Conservation (phyloP, 2,113 vertebrate genomes). For the Lipophrys pholis region DNA sequence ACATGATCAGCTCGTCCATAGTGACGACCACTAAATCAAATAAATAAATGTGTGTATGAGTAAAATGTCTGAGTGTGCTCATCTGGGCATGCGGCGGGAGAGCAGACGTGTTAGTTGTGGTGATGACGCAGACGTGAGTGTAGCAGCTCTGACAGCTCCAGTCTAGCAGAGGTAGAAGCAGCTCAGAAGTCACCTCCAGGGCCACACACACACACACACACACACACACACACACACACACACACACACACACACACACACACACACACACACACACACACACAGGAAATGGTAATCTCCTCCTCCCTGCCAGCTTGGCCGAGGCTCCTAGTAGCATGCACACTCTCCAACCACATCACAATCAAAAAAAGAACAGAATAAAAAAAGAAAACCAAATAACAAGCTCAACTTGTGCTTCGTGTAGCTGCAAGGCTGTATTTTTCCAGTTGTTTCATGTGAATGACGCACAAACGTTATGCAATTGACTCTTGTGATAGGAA, state of each 20-base stretch:
- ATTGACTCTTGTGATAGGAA: conserved; percentile 2
- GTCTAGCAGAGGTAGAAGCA: conserved; percentile 70
- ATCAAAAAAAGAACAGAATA: conserved; percentile 22
- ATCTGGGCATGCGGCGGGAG: conserved; percentile 34
- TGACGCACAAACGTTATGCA: conserved; percentile 26
- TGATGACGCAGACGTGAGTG: conserved; percentile 60
- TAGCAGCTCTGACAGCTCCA: conserved; percentile 63
- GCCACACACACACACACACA: conserved; percentile 50
- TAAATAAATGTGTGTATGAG: too few relatives aligned
- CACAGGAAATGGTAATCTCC: conserved; percentile 67
- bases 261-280: conserved; percentile 51
- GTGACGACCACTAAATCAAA: too few relatives aligned
- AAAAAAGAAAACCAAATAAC: not conserved
- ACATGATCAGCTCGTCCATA: too few relatives aligned
- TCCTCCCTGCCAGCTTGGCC: conserved; percentile 44
- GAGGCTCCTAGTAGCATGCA: conserved; percentile 48
- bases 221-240: conserved; percentile 51
- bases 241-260: conserved; percentile 54
- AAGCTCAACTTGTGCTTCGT: conserved; percentile 12
- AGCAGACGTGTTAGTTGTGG: conserved; percentile 47
- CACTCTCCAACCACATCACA: conserved; percentile 60
- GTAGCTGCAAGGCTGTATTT: conserved; percentile 34
- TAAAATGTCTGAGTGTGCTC: conserved; percentile 8
- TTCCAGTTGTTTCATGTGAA: conserved; percentile 38
- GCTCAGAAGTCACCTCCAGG: conserved; percentile 60